Evolutionary conservation across 2,113 vertebrate species (phyloP).

Genomic region (Clupea harengus): DNA sequence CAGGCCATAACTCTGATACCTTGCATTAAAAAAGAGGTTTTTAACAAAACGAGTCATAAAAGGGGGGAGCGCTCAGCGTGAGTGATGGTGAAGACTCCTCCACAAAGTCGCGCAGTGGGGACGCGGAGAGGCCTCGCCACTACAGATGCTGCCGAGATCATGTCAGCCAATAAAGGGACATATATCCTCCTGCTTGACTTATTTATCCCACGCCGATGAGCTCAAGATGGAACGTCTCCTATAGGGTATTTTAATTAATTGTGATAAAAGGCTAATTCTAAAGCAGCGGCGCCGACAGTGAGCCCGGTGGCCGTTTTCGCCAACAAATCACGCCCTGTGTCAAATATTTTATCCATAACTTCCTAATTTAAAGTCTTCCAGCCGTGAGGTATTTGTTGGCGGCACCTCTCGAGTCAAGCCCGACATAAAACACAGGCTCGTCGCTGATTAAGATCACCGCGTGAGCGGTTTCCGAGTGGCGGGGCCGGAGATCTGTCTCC

Average conservation of each 20-base stretch:
- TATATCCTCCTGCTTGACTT: conserved; percentile 76
- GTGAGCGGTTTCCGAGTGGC: neutral
- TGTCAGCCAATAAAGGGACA: conserved; percentile 79
- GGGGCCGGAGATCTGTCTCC: conserved; percentile 11
- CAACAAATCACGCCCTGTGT: conserved; percentile 72
- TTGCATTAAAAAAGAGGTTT: conserved; percentile 77
- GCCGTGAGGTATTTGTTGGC: conserved; percentile 70
- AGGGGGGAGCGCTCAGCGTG: conserved; percentile 70
- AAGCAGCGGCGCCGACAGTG: conserved; percentile 64
- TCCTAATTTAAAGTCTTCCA: conserved; percentile 69
- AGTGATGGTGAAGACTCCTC: conserved; percentile 73
- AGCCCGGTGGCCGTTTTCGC: conserved; percentile 73
- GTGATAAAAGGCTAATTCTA: conserved; percentile 79
- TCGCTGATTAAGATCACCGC: conserved; percentile 19
- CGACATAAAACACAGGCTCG: conserved; percentile 3
- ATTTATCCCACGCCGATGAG: conserved; percentile 76
- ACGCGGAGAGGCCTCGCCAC: conserved; percentile 46
- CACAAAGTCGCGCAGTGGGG: conserved; percentile 67
- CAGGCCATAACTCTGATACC: conserved; percentile 79
- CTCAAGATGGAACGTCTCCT: conserved; percentile 78
- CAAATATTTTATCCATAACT: conserved; percentile 76
- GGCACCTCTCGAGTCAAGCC: conserved; percentile 46
- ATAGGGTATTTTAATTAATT: conserved; percentile 79
- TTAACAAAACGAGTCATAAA: conserved; percentile 83
- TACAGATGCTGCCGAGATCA: conserved; percentile 74